Conservation (phyloP, 2,113 vertebrate species). For the Corythoichthys haematopterus region DNA sequence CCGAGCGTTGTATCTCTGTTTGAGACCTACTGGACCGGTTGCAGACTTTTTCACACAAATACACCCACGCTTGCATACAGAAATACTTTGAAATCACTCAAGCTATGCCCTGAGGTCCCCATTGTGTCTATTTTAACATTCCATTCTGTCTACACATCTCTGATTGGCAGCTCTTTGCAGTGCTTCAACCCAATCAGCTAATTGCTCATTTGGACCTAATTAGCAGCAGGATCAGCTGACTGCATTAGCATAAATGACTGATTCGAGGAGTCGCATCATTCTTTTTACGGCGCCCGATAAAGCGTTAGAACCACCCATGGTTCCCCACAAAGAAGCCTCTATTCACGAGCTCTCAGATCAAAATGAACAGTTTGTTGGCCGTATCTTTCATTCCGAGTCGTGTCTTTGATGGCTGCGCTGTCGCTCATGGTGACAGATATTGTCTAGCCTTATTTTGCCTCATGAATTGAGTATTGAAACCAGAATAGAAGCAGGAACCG, state of each 20-base stretch:
- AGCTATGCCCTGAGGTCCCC: constrained; percentile 2
- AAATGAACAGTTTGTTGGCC: constrained; percentile 43
- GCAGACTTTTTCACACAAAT: constrained; percentile 12
- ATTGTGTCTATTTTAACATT: constrained; percentile 9
- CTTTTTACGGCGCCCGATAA: constrained; percentile 34
- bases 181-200: constrained; percentile 53
- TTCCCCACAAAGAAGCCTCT: constrained; percentile 39
- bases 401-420: constrained; percentile 42
- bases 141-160: constrained; percentile 3
- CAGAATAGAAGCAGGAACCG: constrained; percentile 48
- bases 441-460: constrained; percentile 49
- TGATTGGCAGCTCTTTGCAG: constrained; percentile 50
- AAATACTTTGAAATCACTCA: not conserved
- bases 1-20: constrained; percentile 41
- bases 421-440: constrained; percentile 62
- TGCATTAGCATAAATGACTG: constrained; percentile 56
- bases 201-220: constrained; percentile 63
- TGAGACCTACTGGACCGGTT: constrained; percentile 40
- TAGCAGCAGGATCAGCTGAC: constrained; percentile 39
- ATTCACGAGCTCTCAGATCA: constrained; percentile 23
- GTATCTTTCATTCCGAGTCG: constrained; percentile 51
- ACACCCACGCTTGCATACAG: not conserved
- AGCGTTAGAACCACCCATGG: constrained; percentile 41
- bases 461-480: constrained; percentile 48
- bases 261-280: constrained; percentile 33